These are phyloP conservation scores for Chrysodeixis includens DNA, from an alignment of 2,888 invertebrate genomes.

Conservation along the genomic window DNA sequence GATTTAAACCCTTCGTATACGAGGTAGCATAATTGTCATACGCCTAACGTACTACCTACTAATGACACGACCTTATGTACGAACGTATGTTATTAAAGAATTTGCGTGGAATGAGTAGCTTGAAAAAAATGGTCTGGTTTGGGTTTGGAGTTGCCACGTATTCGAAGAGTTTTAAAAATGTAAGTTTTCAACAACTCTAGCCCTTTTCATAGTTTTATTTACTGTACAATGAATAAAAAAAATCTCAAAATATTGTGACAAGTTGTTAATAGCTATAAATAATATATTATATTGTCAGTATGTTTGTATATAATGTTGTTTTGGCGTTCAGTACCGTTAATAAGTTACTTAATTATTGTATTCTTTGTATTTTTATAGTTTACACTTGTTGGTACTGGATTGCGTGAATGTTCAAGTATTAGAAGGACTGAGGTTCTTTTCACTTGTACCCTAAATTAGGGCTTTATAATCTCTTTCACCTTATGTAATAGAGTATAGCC, in stretches of 20 bases:
- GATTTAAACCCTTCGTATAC: too few species aligned
- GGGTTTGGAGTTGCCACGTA: too few species aligned
- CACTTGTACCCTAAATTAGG: slow-evolving; percentile 89
- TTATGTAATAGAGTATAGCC: slow-evolving; percentile 81
- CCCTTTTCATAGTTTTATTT: slow-evolving; percentile 17
- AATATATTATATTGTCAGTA: slow-evolving; percentile 45
- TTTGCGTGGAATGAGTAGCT: too few species aligned
- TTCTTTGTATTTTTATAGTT: slow-evolving; percentile 57
- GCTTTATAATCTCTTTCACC: slow-evolving; percentile 85
- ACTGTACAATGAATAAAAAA: slow-evolving; percentile 26
- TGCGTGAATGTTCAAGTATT: slow-evolving; percentile 81
- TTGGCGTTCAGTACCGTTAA: slow-evolving; percentile 32
- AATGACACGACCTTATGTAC: too few species aligned
- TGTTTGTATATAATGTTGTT: slow-evolving; percentile 64
- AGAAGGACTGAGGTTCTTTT: slow-evolving; percentile 88
- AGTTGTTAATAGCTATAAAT: slow-evolving; percentile 49
- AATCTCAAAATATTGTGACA: slow-evolving; percentile 53
- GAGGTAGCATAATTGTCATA: too few species aligned
- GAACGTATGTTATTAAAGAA: too few species aligned
- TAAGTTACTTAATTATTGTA: slow-evolving; percentile 53
- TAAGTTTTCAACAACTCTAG: slow-evolving; percentile 30
- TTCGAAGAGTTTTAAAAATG: too few species aligned
- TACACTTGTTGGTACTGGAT: slow-evolving; percentile 62
- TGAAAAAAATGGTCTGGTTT: too few species aligned
- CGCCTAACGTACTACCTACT: too few species aligned